Conservation (phyloP, 2,113 vertebrate genomes). For the Otocyon megalotis region DNA sequence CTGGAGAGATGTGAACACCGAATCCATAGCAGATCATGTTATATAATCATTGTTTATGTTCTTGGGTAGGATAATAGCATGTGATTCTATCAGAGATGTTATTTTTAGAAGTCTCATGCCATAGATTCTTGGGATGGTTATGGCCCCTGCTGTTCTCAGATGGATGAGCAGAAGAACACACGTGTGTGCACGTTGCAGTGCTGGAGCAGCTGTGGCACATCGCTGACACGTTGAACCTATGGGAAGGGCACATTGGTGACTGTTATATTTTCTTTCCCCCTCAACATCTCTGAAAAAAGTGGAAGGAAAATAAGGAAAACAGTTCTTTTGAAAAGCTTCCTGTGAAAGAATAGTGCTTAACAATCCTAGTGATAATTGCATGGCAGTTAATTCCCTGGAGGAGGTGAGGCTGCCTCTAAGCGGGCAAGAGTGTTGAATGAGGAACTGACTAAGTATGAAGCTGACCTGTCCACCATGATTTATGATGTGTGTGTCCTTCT, state of each 20-base stretch:
- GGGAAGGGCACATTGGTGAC: background rate
- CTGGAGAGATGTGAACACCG: conserved; percentile 27
- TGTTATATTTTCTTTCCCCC: background rate
- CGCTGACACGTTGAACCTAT: background rate
- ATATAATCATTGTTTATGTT: background rate
- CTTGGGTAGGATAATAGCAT: background rate
- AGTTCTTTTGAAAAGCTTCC: background rate
- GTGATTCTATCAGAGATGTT: background rate
- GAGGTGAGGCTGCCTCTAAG: background rate
- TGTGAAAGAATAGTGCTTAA: background rate
- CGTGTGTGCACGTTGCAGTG: background rate
- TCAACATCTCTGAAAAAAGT: conserved; percentile 24
- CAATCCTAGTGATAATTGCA: conserved; percentile 4
- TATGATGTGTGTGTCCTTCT: conserved; percentile 45
- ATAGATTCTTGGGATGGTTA: conserved; percentile 23
- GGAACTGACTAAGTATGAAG: conserved; percentile 35
- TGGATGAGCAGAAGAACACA: background rate
- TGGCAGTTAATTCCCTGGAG: conserved; percentile 31
- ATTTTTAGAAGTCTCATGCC: background rate
- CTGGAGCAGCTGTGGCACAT: background rate
- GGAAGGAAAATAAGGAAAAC: background rate
- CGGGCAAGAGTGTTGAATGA: conserved; percentile 9
- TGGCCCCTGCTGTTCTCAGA: background rate
- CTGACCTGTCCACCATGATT: conserved; percentile 67
- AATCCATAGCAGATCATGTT: background rate